A percentile compares a stretch with the other conserved stretches of the same genome.
Conservation (phyloP, 1,140 invertebrate genomes). For the Sitodiplosis mosellana region DNA sequence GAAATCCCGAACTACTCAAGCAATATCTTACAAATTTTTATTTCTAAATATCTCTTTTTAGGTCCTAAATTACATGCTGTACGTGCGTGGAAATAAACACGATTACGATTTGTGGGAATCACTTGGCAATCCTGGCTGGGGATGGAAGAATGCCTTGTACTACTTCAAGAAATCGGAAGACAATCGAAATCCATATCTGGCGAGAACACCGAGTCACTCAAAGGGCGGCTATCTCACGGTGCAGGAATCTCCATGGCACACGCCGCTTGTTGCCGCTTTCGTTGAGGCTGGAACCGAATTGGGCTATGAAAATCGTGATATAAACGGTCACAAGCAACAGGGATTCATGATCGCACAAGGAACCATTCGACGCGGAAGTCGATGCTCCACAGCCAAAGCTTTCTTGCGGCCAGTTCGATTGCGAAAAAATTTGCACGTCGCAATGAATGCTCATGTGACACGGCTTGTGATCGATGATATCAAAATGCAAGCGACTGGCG, state of each 20-base stretch:
- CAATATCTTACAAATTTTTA: too few species aligned
- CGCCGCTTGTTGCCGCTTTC: slow-evolving; percentile 59
- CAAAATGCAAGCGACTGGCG: slow-evolving; percentile 43
- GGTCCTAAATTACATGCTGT: slow-evolving; percentile 93
- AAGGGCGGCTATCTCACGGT: slow-evolving; percentile 61
- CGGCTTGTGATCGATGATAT: slow-evolving; percentile 48
- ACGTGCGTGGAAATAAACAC: slow-evolving; percentile 55
- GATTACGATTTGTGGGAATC: slow-evolving; percentile 87
- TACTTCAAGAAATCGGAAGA: slow-evolving; percentile 85
- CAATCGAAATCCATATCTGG: slow-evolving; percentile 64
- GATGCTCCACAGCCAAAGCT: slow-evolving; percentile 81
- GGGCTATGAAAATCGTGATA: slow-evolving; percentile 73
- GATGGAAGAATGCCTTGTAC: slow-evolving; percentile 67
- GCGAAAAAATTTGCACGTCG: slow-evolving; percentile 59
- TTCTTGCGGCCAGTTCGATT: slow-evolving; percentile 62
- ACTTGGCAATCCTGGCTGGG: slow-evolving; percentile 74
- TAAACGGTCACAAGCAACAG: slow-evolving; percentile 64
- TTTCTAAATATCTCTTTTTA: too few species aligned
- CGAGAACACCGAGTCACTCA: slow-evolving; percentile 49
- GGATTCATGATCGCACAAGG: slow-evolving; percentile 81
- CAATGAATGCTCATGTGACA: slow-evolving; percentile 56
- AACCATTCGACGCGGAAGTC: slow-evolving; percentile 63
- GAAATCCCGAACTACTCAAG: too few species aligned
- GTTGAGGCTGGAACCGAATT: slow-evolving; percentile 71
- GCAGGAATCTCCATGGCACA: slow-evolving; percentile 67